Base-by-base conservation (phyloP, 1,140 invertebrate genomes). In the Drosophila fuyamai region DNA sequence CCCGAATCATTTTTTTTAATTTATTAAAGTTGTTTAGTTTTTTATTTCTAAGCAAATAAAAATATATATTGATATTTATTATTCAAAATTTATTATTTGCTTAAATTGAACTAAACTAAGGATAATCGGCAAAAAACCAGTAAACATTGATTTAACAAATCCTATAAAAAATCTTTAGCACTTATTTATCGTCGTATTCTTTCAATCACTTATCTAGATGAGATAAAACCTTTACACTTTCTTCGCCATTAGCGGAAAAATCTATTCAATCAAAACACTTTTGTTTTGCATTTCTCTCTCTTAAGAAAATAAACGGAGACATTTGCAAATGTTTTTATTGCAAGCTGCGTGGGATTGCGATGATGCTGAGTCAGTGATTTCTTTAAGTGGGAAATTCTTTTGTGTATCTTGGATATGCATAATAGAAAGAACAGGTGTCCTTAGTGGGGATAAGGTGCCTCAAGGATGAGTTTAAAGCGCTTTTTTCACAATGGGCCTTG, bases 401-500 rank as follows among this genome's bases (percentile, higher is more conserved):
- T 65, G 56, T 81, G 44, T 58, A 67, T 61, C 66, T 66, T 53
- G 66, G 51, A 47, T 76, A 57, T 76, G 66, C 78, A 81, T 78
- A 81, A 73, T 59, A 59, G 32, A 61, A 58, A 16, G 65, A 23
- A 43, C 29, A 9, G 43, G 47, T 60, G 47, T 62, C 23, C 23
- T 51, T 57, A 10, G 14, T 38, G n/a, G 7, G 36, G 32, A 9
- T 36, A 9, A 48, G 35, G 35, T 10, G 10, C 36, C 43, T 16
- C 12, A 41, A 32, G 12, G 10, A 27, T 0, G 0, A 10, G 5
- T 16, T 16, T 27, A 54, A 58, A 32, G 29, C 29, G 29, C 0
- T 8, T 32, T 32, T 32, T 23, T 4, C 23, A 4, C n/a, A 23
- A 23, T 23, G 23, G 23, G 0, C 23, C 23, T 23, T 23, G 23